Evolutionary conservation across 2,797 vertebrate species (phyloP), one percentile per base, ranked within the genome.

Genomic region (Sebastes cheni): DNA sequence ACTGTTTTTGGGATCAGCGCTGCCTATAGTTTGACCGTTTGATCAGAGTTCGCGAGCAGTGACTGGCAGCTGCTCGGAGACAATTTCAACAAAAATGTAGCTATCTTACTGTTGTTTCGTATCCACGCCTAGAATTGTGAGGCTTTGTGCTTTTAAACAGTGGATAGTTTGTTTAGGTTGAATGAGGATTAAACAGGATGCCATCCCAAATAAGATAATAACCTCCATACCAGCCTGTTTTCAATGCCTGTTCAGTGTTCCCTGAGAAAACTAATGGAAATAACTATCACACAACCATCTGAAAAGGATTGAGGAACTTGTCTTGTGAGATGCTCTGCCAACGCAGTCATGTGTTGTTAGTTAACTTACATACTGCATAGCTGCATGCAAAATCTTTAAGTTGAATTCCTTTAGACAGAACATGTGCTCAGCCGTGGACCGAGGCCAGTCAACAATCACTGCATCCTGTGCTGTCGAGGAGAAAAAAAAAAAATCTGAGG

Each of bases 351-450:
- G 29, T 65, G 16, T 29, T 80, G 30, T 67, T 18, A 22, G 25
- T 79, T 73, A 50, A 52, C 50, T 20, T 52, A 62, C 39, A 65
- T 52, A 60, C 39, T 42, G 39, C 16, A 46, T 50, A 78, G 27
- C 36, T 60, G 46, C 30, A 67, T 59, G 55, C 52, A 6, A 82
- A 62, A 71, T 59, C 22, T 78, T 69, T 74, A 65, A 72, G 52
- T 67, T 74, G 59, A 72, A 86, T 69, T 76, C 52, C 70, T 70
- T 42, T 77, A 72, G 68, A 75, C 25, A 18, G 62, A 83, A 86
- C 82, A 90, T 89, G 67, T 91, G 86, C 70, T 70, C 70, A 52
- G 81, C 23, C n/a, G 32, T 71, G 62, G 79, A 82, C 25, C 56
- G 18, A 77, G 23, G 80, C 59, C 80, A 77, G 60, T 56, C 30